Conservation (phyloP, 1,140 invertebrate species). For the Zaprionus taronus region DNA sequence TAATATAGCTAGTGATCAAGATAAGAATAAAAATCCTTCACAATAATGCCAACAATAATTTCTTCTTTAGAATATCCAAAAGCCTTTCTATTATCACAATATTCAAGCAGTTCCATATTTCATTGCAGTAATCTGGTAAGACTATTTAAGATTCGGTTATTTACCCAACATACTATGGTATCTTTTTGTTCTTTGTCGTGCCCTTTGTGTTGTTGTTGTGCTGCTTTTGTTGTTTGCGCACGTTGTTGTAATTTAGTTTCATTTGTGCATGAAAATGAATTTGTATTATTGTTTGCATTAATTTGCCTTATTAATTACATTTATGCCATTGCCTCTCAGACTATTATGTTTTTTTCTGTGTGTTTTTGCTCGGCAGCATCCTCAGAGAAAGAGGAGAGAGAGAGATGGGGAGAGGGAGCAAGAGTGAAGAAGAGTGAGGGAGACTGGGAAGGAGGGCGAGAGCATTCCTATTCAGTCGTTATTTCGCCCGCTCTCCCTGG, state of each 20-base stretch:
- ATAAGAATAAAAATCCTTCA: too few species aligned
- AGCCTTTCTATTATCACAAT: neutral
- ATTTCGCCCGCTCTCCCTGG: conserved; percentile 53
- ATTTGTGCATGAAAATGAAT: conserved; percentile 82
- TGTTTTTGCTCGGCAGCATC: conserved; percentile 8
- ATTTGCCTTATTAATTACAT: conserved; percentile 83
- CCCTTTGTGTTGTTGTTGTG: conserved; percentile 5
- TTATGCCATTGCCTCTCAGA: conserved; percentile 58
- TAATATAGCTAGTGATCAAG: too few species aligned
- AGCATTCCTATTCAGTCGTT: conserved; percentile 18
- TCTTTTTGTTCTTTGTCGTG: conserved; percentile 7
- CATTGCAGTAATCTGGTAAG: neutral
- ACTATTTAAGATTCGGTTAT: conserved; percentile 25
- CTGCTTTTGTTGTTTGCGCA: conserved; percentile 31
- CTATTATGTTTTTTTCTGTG: conserved; percentile 51
- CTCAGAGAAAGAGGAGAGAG: neutral
- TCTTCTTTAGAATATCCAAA: neutral
- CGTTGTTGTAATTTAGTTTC: conserved; percentile 81
- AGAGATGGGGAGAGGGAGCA: neutral
- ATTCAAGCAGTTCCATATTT: neutral
- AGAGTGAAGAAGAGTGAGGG: neutral
- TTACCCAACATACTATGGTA: neutral
- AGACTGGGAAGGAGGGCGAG: neutral
- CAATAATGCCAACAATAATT: neutral
- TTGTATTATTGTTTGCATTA: conserved; percentile 83